Conservation (phyloP, 2,113 vertebrate species). For the Macquaria australasica region DNA sequence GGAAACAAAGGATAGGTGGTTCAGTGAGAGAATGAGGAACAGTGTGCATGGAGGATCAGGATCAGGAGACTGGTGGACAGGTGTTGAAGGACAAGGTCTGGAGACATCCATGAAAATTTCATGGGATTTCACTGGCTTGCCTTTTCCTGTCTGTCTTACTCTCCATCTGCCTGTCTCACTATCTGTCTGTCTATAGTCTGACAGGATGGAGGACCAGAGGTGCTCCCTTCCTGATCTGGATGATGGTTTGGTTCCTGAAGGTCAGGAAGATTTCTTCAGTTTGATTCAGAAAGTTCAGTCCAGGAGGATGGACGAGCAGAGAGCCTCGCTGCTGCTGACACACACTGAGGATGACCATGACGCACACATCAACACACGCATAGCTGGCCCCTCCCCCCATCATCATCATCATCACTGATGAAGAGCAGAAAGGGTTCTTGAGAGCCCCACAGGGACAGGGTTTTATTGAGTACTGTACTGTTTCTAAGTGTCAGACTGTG, state of each 20-base stretch:
- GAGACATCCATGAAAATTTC: too few relatives aligned
- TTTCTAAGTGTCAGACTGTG: neutral
- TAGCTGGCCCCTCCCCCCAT: neutral
- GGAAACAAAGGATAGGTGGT: neutral
- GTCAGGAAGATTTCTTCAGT: constrained; percentile 64
- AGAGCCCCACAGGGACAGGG: neutral
- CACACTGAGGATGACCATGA: neutral
- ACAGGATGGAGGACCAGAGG: constrained; percentile 71
- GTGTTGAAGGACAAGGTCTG: too few relatives aligned
- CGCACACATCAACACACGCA: neutral
- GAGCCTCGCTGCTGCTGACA: constrained; percentile 38
- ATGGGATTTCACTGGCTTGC: neutral
- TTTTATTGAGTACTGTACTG: neutral
- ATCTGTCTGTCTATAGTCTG: constrained; percentile 42
- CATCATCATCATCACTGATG: constrained; percentile 38
- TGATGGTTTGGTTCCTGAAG: constrained; percentile 29
- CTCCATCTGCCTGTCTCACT: neutral
- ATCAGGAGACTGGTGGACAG: neutral
- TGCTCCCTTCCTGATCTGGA: constrained; percentile 63
- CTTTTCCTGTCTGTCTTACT: neutral
- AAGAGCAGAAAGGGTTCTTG: neutral
- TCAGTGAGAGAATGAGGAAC: neutral
- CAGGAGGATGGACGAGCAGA: constrained; percentile 68
- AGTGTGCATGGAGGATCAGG: neutral
- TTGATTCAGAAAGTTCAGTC: constrained; percentile 67